Evolutionary conservation across 2,888 invertebrate genomes (phyloP).

Genomic region (Volucella zonaria): DNA sequence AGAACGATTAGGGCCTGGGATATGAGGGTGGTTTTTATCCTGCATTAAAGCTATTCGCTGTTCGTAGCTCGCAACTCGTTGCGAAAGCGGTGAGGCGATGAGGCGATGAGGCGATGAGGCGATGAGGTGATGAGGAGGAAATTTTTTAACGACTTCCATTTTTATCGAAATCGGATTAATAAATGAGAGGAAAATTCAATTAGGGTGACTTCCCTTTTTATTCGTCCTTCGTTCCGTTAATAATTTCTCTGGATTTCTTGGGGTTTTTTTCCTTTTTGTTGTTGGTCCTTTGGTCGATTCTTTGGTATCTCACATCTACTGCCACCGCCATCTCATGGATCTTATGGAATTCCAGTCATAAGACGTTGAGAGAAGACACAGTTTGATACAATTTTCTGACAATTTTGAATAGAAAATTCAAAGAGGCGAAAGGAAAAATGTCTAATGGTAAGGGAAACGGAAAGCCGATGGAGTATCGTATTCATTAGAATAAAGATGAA

Average conservation of each 20-base stretch:
- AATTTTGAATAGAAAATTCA: neutral
- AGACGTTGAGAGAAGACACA: constrained; percentile 1
- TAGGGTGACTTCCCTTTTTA: constrained; percentile 63
- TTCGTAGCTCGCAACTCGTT: constrained; percentile 1
- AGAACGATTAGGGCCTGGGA: constrained; percentile 24
- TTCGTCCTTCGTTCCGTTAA: constrained; percentile 54
- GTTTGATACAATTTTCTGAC: neutral
- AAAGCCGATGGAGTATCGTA: constrained; percentile 2
- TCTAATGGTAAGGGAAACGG: neutral
- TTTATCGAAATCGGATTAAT: constrained; percentile 71
- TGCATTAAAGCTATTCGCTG: neutral
- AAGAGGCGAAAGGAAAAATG: neutral
- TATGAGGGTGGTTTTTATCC: neutral
- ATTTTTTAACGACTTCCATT: constrained; percentile 70
- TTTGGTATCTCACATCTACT: neutral
- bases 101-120: neutral
- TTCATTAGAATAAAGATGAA: constrained; percentile 7
- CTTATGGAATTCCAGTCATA: neutral
- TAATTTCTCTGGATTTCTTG: constrained; percentile 41
- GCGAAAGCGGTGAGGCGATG: constrained; percentile 1
- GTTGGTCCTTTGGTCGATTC: neutral
- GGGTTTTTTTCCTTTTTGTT: neutral
- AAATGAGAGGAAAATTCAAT: constrained; percentile 68
- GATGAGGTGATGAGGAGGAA: constrained; percentile 23
- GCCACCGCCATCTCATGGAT: neutral